Base-by-base conservation (phyloP, 2,888 invertebrate species). In the Lissocephala sabroskyi region DNA sequence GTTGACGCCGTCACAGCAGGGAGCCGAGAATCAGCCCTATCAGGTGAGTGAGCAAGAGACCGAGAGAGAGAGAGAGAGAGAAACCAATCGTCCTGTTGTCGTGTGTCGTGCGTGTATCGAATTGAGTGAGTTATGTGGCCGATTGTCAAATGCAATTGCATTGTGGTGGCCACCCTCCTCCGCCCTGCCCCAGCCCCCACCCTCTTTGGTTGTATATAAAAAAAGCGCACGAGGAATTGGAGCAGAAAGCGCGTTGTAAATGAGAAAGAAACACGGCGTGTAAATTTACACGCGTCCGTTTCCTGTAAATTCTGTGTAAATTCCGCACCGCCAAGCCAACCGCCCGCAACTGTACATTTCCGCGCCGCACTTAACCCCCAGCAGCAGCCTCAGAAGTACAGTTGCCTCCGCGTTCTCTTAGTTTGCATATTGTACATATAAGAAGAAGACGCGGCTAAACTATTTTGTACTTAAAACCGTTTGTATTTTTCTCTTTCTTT, bases 1-100 rank as follows among this genome's bases (percentile, higher is more conserved):
- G 60, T 88, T 93, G 67, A 93, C 93, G 58, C 93, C 94, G 51
- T 90, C 90, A 86, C 92, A 85, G 87, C 92, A 85, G 85, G 84
- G 86, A 30, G 82, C 83, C 52, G 85, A 85, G 56, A 85, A 82
- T 76, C 85, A 82, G 68, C 79, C 84, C 50, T 85, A 84, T 78
- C 85, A 85, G 85, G 89, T 86, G 63, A 76, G 84, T 65, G 29
- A 3, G 19, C 41, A n/a, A n/a, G n/a, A n/a, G n/a, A n/a, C n/a
- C n/a, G n/a, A n/a, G n/a, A n/a, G n/a, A n/a, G n/a, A n/a, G n/a
- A n/a, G n/a, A n/a, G n/a, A n/a, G n/a, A n/a, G n/a, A n/a, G n/a
- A n/a, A n/a, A n/a, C n/a, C n/a, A n/a, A n/a, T n/a, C n/a, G n/a
- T n/a, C n/a, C n/a, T n/a, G n/a, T n/a, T n/a, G n/a, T n/a, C n/a